A percentile compares a stretch with the other conserved stretches of the same genome.
phyloP scores from a whole-genome alignment of 2,113 vertebrate genomes.

The Notothenia coriiceps region DNA sequence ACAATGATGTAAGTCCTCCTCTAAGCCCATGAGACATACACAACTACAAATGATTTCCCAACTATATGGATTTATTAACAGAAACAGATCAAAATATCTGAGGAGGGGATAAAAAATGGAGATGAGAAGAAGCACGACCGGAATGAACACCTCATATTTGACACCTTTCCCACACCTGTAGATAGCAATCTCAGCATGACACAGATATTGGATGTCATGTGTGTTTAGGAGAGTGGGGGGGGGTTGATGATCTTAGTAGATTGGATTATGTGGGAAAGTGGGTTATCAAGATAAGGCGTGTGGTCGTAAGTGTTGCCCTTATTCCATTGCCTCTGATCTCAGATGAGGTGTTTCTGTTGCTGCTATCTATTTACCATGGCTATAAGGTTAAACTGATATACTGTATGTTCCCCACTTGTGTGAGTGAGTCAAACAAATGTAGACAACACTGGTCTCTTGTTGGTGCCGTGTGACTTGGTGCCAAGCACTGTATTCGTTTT shows the following conservation, averaged over 20 bases:
- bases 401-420: conserved; percentile 1
- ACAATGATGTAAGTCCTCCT: conserved; percentile 87
- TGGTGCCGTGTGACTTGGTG: background rate
- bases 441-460: conserved; percentile 27
- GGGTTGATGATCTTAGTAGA: conserved; percentile 11
- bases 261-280: conserved; percentile 42
- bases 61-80: background rate
- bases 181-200: conserved; percentile 56
- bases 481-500: conserved; percentile 12
- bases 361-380: conserved; percentile 23
- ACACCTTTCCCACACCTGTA: conserved; percentile 45
- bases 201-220: conserved; percentile 51
- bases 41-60: background rate
- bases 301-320: conserved; percentile 5
- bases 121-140: background rate
- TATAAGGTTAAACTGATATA: conserved; percentile 27
- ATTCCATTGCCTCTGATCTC: conserved; percentile 30
- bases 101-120: background rate
- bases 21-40: background rate
- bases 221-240: background rate
- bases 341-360: conserved; percentile 19
- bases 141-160: conserved; percentile 11
- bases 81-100: background rate
- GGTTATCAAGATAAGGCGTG: conserved; percentile 52
- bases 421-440: background rate